Percentiles rank a stretch among this genome's conserved stretches.
Evolutionary conservation across 2,797 vertebrate genomes (phyloP).

Genomic region (Anableps anableps): DNA sequence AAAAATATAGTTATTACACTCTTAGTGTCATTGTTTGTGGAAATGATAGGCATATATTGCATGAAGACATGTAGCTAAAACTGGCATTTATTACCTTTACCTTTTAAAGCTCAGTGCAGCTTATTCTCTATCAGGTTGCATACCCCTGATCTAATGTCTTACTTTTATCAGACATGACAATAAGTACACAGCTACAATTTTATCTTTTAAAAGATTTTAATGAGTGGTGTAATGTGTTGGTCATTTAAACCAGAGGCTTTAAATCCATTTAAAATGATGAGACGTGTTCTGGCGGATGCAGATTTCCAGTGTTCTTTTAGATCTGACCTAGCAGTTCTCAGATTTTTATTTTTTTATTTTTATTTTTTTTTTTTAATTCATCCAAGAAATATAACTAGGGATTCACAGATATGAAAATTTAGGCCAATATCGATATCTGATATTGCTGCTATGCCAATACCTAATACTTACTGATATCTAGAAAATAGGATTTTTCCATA

Average conservation of each 20-base stretch:
- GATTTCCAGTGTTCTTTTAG: background rate
- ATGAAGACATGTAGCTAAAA: background rate
- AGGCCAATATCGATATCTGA: background rate
- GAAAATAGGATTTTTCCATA: background rate
- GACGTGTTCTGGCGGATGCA: too few species aligned
- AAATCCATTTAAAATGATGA: too few species aligned
- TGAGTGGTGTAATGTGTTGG: background rate
- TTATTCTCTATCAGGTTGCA: background rate
- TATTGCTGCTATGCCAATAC: background rate
- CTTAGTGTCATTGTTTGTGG: background rate
- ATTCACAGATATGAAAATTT: background rate
- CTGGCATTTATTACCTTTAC: background rate
- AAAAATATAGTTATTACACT: background rate
- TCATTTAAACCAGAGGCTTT: background rate
- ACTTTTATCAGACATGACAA: slow-evolving; percentile 6
- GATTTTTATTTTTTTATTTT: background rate
- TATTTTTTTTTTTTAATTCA: background rate
- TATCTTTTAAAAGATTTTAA: background rate
- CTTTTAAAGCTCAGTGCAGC: background rate
- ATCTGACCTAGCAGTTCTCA: background rate
- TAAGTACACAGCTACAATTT: slow-evolving; percentile 6
- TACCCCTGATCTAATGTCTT: background rate
- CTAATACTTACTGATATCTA: background rate
- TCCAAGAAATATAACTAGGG: background rate
- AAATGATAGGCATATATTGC: background rate